Conservation (phyloP, 2,888 invertebrate species). For the Operophtera brumata region DNA sequence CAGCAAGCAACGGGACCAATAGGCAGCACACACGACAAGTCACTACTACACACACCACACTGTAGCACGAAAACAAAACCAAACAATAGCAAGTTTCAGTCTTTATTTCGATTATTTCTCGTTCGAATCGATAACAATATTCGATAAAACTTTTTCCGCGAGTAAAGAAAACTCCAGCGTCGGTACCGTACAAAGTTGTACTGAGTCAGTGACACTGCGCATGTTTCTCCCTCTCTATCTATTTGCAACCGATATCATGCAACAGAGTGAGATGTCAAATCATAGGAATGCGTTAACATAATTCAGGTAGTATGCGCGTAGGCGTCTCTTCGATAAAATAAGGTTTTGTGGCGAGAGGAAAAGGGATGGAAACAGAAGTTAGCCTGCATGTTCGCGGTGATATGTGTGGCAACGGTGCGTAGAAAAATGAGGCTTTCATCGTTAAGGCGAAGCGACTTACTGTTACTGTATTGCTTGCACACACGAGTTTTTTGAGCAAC, state of each 20-base stretch:
- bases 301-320: constrained; percentile 53
- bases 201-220: constrained; percentile 79
- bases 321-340: constrained; percentile 50
- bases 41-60: constrained; percentile 38
- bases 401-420: constrained; percentile 58
- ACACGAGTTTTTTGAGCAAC: not conserved
- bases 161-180: constrained; percentile 40
- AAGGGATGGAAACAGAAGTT: constrained; percentile 45
- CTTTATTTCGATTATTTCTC: constrained; percentile 56
- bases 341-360: constrained; percentile 41
- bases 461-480: too few relatives aligned
- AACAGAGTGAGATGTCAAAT: constrained; percentile 53
- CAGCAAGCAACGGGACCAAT: constrained; percentile 68
- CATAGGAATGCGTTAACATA: constrained; percentile 66
- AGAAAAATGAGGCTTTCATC: constrained; percentile 71
- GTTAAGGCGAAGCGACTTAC: constrained; percentile 54
- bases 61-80: constrained; percentile 36
- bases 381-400: constrained; percentile 64
- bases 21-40: constrained; percentile 40
- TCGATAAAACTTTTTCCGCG: constrained; percentile 37
- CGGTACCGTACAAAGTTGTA: constrained; percentile 56
- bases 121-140: constrained; percentile 53
- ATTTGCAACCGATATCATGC: constrained; percentile 27
- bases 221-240: constrained; percentile 57
- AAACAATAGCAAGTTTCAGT: constrained; percentile 41